phyloP scores from a whole-genome alignment of 2,113 vertebrate species.

The Cyanocitta stelleri region DNA sequence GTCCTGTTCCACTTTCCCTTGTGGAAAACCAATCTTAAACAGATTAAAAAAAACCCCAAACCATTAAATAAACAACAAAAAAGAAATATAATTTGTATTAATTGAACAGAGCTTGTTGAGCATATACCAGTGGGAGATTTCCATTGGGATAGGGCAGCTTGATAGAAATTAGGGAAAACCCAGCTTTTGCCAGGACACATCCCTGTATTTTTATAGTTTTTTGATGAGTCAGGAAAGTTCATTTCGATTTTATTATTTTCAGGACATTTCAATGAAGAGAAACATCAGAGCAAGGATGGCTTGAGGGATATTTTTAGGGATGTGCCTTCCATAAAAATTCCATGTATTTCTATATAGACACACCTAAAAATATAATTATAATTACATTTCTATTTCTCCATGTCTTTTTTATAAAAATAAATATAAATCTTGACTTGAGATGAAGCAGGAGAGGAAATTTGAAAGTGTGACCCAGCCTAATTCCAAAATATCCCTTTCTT shows the following conservation, averaged over 20 bases:
- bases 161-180: neutral
- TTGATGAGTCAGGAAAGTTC: neutral
- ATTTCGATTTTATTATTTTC: neutral
- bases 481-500: neutral
- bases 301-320: neutral
- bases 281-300: neutral
- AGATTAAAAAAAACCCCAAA: neutral
- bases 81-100: neutral
- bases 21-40: accelerated
- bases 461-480: slow-evolving; percentile 21
- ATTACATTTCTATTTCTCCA: neutral
- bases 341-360: neutral
- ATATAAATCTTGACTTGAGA: neutral
- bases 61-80: neutral
- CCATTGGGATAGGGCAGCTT: neutral
- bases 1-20: neutral
- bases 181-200: neutral
- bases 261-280: neutral
- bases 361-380: neutral
- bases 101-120: neutral
- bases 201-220: neutral
- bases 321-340: neutral
- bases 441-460: neutral
- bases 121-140: neutral
- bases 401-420: neutral